These are phyloP conservation scores for Trissolcus japonicus DNA, from an alignment of 2,888 invertebrate species.

Conservation along the genomic window DNA sequence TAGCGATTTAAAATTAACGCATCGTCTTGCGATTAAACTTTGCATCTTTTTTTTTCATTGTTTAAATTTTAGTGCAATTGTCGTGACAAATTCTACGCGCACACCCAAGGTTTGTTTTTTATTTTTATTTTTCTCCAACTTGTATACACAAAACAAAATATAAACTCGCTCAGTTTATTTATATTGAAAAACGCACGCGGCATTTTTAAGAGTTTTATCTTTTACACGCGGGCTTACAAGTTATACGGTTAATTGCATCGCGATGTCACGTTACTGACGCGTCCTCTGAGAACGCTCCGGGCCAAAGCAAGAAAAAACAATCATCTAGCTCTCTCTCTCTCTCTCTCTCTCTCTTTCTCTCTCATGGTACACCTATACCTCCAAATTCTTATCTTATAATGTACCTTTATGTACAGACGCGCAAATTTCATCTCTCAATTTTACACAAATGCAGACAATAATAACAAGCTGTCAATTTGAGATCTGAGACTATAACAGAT, in stretches of 20 bases:
- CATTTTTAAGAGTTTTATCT: background rate
- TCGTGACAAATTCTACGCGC: conserved; percentile 50
- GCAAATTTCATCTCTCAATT: too few species aligned
- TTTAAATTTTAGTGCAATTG: conserved; percentile 14
- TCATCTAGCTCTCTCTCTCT: too few species aligned
- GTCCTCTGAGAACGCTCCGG: conserved; percentile 13
- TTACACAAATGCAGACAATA: too few species aligned
- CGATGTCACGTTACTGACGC: conserved; percentile 1
- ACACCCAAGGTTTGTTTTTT: conserved; percentile 21
- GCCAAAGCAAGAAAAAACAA: background rate
- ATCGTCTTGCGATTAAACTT: background rate
- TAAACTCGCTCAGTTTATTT: conserved; percentile 2
- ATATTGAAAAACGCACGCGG: background rate
- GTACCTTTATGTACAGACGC: too few species aligned
- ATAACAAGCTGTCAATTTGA: too few species aligned
- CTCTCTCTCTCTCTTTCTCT: too few species aligned
- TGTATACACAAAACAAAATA: background rate
- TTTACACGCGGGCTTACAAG: conserved; percentile 3
- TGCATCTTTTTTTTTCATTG: conserved; percentile 2
- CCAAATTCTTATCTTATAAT: too few species aligned
- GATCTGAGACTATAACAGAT: conserved; percentile 1
- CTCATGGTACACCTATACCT: too few species aligned
- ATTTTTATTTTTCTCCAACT: conserved; percentile 6
- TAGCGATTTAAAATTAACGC: background rate
- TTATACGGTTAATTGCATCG: background rate